Base-by-base conservation (phyloP, 1,140 invertebrate genomes). In the Pogonomyrmex barbatus region DNA sequence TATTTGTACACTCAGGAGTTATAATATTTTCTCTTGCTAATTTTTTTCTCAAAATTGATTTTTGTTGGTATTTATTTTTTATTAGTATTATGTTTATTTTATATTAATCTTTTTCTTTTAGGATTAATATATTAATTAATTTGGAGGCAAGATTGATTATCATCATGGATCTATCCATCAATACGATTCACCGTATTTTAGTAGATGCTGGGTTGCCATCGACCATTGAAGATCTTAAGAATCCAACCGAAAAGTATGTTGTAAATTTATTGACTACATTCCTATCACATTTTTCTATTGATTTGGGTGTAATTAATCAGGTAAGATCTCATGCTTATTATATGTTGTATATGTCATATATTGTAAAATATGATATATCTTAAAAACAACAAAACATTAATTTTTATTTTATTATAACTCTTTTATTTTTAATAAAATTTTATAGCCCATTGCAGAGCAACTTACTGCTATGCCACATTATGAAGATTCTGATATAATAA, bases 241-340 rank as follows among this genome's bases (percentile, higher is more conserved):
- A 92, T 87, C 92, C 93, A 1, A 92, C 91, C 1, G 86, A 92
- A 56, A 87, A 93, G 1, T 93, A 85, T 52, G 67, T 93, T 50
- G 47, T 91, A 1, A 91, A 88, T 17, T 71, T 93, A 8, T 75
- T 93, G 2, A 86, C 47, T 9, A 82, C 81, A 68, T 93, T 93
- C 67, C 85, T 93, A n/a, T 78, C 30, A 33, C 84, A 39, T 52
- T 91, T 91, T 75, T 0, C 52, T 10, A 91, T 93, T 4, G 85
- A 93, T 75, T 60, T 88, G 0, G 81, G 63, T 36, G 12, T 71
- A 30, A 89, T 93, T 75, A 24, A 88, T 12, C 91, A 89, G 73
- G 89, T 91, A 70, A 87, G 71, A 42, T 14, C 33, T 14, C 33
- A 30, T 56, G 5, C 52, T 2, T 70, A 0, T 39, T 75, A 12